A percentile compares a stretch with the other conserved stretches of the same genome.
These are phyloP conservation scores for Piprites chloris DNA, from an alignment of 2,113 vertebrate species.

Conservation along the genomic window DNA sequence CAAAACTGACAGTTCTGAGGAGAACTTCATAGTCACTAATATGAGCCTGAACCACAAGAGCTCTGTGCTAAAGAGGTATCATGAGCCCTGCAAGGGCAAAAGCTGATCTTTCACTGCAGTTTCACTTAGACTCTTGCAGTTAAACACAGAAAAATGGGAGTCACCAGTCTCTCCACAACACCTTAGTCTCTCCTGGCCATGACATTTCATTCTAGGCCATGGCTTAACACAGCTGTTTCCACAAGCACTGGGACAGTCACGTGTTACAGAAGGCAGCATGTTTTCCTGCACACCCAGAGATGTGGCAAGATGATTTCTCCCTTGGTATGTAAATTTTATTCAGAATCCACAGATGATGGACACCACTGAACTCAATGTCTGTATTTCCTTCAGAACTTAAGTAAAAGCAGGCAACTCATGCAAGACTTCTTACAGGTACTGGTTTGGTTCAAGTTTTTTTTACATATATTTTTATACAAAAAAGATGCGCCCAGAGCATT, in stretches of 20 bases:
- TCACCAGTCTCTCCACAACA: not conserved
- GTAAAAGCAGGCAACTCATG: not conserved
- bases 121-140: not conserved
- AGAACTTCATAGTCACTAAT: not conserved
- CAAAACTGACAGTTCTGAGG: not conserved
- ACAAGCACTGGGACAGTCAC: not conserved
- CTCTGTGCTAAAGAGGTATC: not conserved
- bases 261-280: accelerated
- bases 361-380: not conserved
- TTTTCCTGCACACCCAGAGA: not conserved
- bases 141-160: not conserved
- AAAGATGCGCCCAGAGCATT: not conserved
- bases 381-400: not conserved
- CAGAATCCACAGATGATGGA: not conserved
- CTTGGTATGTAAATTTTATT: not conserved
- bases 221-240: not conserved
- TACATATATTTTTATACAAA: not conserved
- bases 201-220: not conserved
- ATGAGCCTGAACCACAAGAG: not conserved
- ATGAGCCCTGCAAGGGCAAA: accelerated
- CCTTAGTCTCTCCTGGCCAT: not conserved
- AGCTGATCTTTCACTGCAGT: not conserved
- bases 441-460: not conserved
- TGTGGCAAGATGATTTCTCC: not conserved
- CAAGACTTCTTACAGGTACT: not conserved